Evolutionary conservation across 2,797 vertebrate species (phyloP).

Genomic region (Tenualosa ilisha): DNA sequence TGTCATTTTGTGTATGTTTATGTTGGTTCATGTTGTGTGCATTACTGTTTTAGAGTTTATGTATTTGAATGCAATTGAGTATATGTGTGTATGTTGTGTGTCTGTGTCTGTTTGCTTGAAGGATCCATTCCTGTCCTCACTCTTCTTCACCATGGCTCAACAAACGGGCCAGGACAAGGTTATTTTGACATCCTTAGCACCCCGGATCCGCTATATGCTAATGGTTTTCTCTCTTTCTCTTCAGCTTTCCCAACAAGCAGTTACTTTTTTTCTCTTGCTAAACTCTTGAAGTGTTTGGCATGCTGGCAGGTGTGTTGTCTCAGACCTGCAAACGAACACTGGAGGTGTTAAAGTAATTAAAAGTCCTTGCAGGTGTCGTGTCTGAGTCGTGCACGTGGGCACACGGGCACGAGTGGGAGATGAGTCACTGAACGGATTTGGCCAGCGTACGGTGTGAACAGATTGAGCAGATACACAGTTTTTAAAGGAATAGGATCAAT

Average conservation of each 20-base stretch:
- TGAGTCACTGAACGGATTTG: background rate
- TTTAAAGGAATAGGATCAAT: background rate
- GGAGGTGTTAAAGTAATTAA: constrained; percentile 1
- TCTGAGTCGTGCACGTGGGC: background rate
- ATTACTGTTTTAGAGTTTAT: background rate
- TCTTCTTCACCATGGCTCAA: background rate
- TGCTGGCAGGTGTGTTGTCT: background rate
- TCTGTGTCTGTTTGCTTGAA: background rate
- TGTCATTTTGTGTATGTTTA: constrained; percentile 4
- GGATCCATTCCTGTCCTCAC: background rate
- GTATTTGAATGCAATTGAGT: background rate
- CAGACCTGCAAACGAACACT: background rate
- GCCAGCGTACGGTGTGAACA: background rate
- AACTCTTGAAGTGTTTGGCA: background rate
- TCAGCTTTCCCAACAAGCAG: background rate
- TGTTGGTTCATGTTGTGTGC: background rate
- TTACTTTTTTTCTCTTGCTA: background rate
- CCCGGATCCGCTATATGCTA: background rate
- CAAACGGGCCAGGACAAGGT: background rate
- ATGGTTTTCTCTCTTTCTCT: background rate
- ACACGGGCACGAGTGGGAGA: background rate
- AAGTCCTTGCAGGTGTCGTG: background rate
- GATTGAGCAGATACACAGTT: background rate
- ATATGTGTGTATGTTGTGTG: background rate
- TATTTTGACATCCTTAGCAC: background rate